Percentiles rank a stretch among this genome's conserved stretches.
Conservation (phyloP, 1,140 invertebrate genomes). For the Cydia strobilella region DNA sequence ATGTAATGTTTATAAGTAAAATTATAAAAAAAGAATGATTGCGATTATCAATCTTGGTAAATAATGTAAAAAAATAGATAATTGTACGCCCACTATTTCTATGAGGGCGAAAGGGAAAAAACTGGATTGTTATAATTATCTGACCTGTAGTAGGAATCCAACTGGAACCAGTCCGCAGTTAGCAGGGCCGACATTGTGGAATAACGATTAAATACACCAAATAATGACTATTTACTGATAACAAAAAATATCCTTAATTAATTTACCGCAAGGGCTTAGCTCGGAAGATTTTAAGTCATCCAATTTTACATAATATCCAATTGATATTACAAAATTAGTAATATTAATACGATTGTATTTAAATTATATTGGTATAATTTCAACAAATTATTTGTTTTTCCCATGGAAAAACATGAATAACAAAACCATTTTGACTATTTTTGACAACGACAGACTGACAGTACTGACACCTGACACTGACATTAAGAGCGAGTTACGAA, state of each 20-base stretch:
- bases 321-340: neutral
- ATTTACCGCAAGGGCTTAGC: neutral
- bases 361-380: neutral
- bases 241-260: slow-evolving; percentile 9
- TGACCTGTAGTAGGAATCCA: slow-evolving; percentile 72
- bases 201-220: slow-evolving; percentile 8
- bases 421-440: slow-evolving; percentile 1
- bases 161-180: slow-evolving; percentile 73
- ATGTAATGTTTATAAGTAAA: neutral
- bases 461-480: neutral
- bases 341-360: neutral
- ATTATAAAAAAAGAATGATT: neutral
- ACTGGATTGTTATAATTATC: slow-evolving; percentile 29
- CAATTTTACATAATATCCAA: neutral
- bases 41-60: no score
- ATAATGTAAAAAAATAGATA: no score
- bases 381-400: neutral
- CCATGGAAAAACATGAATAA: neutral
- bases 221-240: slow-evolving; percentile 4
- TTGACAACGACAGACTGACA: neutral
- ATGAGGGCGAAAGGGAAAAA: neutral
- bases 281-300: neutral
- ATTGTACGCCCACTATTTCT: neutral
- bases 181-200: slow-evolving; percentile 70
- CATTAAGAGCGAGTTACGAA: neutral